Conservation (phyloP, 2,797 vertebrate genomes). For the Adrianichthys oophorus region DNA sequence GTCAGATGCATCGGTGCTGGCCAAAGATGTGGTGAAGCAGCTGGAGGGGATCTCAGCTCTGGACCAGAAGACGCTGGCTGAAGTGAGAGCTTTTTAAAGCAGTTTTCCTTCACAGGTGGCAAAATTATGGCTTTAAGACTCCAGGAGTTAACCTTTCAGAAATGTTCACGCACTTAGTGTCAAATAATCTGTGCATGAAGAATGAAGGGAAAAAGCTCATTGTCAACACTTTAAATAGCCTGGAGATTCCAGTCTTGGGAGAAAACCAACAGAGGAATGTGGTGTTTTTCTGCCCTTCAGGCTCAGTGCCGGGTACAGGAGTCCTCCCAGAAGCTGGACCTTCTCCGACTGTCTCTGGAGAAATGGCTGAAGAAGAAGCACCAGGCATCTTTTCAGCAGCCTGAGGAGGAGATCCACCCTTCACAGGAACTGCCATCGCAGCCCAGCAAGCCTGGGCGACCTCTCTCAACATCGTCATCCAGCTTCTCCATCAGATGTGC, state of each 20-base stretch:
- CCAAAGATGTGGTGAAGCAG: constrained; percentile 88
- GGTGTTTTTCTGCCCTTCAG: constrained; percentile 52
- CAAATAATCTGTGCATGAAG: background rate
- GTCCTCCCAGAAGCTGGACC: constrained; percentile 89
- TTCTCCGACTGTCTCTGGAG: constrained; percentile 84
- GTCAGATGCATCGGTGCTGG: constrained; percentile 80
- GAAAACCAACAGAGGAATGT: background rate
- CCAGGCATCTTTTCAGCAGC: constrained; percentile 54
- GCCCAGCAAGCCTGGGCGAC: constrained; percentile 33
- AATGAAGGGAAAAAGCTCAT: background rate
- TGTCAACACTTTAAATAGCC: too few relatives aligned
- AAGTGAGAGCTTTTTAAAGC: constrained; percentile 69
- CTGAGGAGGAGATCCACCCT: constrained; percentile 49
- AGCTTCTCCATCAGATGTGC: constrained; percentile 82
- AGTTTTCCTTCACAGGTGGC: background rate
- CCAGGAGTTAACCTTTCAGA: background rate
- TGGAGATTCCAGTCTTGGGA: background rate
- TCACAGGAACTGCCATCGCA: constrained; percentile 41
- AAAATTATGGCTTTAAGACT: background rate
- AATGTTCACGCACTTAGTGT: background rate
- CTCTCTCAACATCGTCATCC: constrained; percentile 66
- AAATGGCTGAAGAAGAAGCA: constrained; percentile 73
- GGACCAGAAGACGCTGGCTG: constrained; percentile 83
- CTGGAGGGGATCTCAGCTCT: constrained; percentile 79
- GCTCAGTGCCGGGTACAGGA: constrained; percentile 85